A percentile compares a stretch with the other conserved stretches of the same genome.
Conservation (phyloP, 2,888 invertebrate species). For the Ceratothoa steindachneri region DNA sequence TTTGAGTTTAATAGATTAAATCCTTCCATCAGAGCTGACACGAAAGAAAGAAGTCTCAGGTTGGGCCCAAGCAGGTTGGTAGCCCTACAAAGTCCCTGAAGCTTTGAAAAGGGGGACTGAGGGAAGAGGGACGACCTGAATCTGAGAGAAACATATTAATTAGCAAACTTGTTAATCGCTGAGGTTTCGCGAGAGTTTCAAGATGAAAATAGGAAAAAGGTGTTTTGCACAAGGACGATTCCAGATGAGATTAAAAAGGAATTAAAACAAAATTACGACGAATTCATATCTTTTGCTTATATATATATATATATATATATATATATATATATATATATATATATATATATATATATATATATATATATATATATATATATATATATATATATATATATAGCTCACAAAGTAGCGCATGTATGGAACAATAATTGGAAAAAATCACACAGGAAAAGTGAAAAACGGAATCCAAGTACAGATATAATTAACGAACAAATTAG, state of each 20-base stretch:
- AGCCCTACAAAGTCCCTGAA: not conserved
- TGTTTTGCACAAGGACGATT: not conserved
- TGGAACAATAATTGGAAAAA: too few relatives aligned
- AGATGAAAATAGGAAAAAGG: conserved; percentile 7
- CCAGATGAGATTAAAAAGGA: conserved; percentile 10
- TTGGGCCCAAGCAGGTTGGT: conserved; percentile 6
- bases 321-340: conserved; percentile 12
- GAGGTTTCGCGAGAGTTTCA: not conserved
- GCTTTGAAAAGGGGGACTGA: not conserved
- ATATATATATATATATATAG: too few relatives aligned
- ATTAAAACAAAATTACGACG: not conserved
- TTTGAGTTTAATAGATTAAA: conserved; percentile 10
- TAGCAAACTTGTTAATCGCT: conserved; percentile 10
- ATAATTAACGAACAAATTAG: too few relatives aligned
- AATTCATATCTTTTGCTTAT: not conserved
- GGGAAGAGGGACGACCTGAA: not conserved
- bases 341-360: conserved; percentile 12
- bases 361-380: conserved; percentile 12
- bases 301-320: conserved; percentile 12
- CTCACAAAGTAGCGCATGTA: too few relatives aligned
- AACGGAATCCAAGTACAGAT: not conserved
- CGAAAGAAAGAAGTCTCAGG: conserved; percentile 8
- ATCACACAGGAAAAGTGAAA: too few relatives aligned
- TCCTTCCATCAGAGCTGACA: conserved; percentile 6
- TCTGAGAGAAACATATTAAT: conserved; percentile 8